Evolutionary conservation across 2,888 invertebrate genomes (phyloP).

Genomic region (Aproaerema taeniolella): DNA sequence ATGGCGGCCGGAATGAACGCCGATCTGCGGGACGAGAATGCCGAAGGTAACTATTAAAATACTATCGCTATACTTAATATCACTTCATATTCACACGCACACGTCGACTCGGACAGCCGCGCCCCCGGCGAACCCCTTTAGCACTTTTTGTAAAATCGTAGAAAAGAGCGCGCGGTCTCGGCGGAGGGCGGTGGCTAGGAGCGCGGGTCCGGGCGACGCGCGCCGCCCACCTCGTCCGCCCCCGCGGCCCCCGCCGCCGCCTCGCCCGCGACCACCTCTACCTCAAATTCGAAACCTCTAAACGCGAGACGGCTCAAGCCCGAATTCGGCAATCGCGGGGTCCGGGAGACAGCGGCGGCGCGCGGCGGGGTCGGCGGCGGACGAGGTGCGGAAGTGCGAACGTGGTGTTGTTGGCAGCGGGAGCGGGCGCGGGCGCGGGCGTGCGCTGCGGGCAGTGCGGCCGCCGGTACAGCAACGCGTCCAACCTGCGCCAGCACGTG

Average conservation of each 20-base stretch:
- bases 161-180: slow-evolving; percentile 51
- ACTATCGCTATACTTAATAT: slow-evolving; percentile 25
- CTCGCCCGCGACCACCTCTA: not conserved
- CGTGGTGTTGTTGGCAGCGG: slow-evolving; percentile 30
- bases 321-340: slow-evolving; percentile 5
- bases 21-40: slow-evolving; percentile 64
- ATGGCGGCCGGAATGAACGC: slow-evolving; percentile 61
- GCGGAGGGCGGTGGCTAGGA: slow-evolving; percentile 51
- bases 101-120: slow-evolving; percentile 75
- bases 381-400: slow-evolving; percentile 9
- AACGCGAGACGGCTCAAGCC: no score
- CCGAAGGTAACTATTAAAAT: slow-evolving; percentile 59
- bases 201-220: slow-evolving; percentile 68
- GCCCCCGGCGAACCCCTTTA: slow-evolving; percentile 71
- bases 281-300: no score
- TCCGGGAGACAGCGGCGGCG: slow-evolving; percentile 24
- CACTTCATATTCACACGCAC: slow-evolving; percentile 70
- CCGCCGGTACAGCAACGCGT: slow-evolving; percentile 83
- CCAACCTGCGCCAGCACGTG: slow-evolving; percentile 86
- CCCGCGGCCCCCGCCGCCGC: slow-evolving; percentile 27
- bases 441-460: slow-evolving; percentile 81
- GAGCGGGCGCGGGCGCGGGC: slow-evolving; percentile 32
- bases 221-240: slow-evolving; percentile 21
- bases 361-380: slow-evolving; percentile 11
- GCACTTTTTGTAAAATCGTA: slow-evolving; percentile 32